Conservation (phyloP, 2,113 vertebrate genomes). For the Phalacrocorax aristotelis region DNA sequence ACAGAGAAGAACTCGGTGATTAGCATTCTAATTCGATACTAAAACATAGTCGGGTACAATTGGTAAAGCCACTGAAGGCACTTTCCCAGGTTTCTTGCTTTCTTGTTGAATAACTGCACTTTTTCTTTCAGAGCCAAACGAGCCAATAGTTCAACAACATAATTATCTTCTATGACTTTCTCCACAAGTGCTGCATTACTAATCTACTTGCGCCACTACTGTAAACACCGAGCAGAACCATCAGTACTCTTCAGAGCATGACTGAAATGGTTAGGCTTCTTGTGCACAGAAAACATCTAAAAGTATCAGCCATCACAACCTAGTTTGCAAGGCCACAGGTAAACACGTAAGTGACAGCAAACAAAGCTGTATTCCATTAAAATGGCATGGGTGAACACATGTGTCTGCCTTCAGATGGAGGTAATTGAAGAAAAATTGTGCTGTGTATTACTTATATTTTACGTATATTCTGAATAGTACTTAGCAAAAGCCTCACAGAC, state of each 20-base stretch:
- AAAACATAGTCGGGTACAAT: neutral
- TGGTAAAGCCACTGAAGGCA: neutral
- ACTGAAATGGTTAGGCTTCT: neutral
- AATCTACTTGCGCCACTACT: neutral
- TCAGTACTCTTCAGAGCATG: neutral
- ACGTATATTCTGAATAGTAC: neutral
- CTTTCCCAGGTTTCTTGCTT: slow-evolving; percentile 12
- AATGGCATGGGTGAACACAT: neutral
- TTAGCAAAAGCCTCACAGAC: neutral
- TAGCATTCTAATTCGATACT: slow-evolving; percentile 5
- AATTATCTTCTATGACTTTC: neutral
- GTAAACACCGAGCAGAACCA: neutral
- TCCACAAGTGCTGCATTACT: neutral
- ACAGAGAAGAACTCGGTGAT: neutral
- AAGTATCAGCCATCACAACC: neutral
- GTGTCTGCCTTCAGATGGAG: neutral
- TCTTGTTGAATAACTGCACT: neutral
- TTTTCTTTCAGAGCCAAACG: neutral
- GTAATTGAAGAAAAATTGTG: neutral
- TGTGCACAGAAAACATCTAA: neutral
- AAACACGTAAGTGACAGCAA: neutral
- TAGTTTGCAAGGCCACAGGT: neutral
- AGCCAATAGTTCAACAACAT: neutral
- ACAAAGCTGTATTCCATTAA: neutral
- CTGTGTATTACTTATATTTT: neutral